Base-by-base conservation (phyloP, 2,888 invertebrate genomes). In the Diarsia rubi region DNA sequence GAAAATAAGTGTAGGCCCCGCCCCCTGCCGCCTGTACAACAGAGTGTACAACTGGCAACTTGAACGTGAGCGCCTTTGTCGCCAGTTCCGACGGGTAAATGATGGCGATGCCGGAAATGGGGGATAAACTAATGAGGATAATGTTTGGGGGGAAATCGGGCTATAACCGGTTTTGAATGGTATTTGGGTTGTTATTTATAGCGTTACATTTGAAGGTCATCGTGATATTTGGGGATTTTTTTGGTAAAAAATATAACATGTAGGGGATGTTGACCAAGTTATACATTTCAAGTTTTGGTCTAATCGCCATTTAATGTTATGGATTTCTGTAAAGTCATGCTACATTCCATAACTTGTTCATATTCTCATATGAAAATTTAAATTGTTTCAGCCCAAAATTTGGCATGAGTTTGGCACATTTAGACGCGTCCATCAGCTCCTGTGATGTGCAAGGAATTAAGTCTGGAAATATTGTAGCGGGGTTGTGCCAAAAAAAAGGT, bases 1-100 rank as follows among this genome's bases (percentile, higher is more conserved):
- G 94, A 93, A 93, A 94, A 93, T 93, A 93, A 94, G 92, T 91
- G 93, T 86, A 84, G 82, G 88, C 84, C 82, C 88, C 92, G 93
- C 91, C 91, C 85, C 73, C 85, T 73, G 81, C 71, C 81, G 75
- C 79, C 42, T 21, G 16, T 62, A 42, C 62, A 62, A 62, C 62
- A 42, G n/a, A 71, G 78, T 21, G 16, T 62, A 42, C 62, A 62
- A 62, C 62, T 62, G n/a, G 73, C 78, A 88, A 89, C 81, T 88
- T 87, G 83, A 82, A 85, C 88, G 86, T 84, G 82, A 83, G 83
- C 86, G 84, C 86, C 86, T 90, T 88, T 88, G 89, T 89, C 86
- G 88, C 84, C 88, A 88, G 88, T 88, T 90, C 89, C 86, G 88
- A 73, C 77, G 79, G 63, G 80, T 88, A 84, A 86, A 76, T 81